phyloP scores from a whole-genome alignment of 2,888 invertebrate species.

The Hermaeophaga mercurialis region DNA sequence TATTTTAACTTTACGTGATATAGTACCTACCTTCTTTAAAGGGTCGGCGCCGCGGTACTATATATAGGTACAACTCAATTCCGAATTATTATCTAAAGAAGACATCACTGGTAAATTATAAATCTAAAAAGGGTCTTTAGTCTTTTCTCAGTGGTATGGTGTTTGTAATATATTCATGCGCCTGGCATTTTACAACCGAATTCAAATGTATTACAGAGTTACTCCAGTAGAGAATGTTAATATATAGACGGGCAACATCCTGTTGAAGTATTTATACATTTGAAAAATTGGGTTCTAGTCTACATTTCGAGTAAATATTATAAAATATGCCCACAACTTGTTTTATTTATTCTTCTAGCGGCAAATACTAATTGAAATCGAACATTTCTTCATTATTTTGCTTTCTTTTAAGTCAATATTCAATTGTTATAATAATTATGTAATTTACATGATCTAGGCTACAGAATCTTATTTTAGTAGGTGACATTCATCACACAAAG shows the following conservation, averaged over 20 bases:
- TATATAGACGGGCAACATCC: conserved; percentile 13
- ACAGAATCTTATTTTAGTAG: conserved; percentile 38
- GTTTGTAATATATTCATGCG: conserved; percentile 16
- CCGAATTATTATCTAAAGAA: conserved; percentile 30
- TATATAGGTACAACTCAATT: conserved; percentile 14
- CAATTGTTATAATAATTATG: conserved; percentile 7
- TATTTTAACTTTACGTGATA: conserved; percentile 35
- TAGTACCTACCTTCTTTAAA: conserved; percentile 27
- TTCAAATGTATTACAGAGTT: conserved; percentile 17
- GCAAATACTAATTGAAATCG: too few relatives aligned
- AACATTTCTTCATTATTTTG: too few relatives aligned
- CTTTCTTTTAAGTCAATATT: too few relatives aligned
- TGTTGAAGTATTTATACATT: conserved; percentile 20
- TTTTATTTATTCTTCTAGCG: too few relatives aligned
- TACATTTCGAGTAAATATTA: conserved; percentile 10
- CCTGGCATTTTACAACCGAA: conserved; percentile 17
- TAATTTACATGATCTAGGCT: conserved; percentile 33
- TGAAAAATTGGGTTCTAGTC: conserved; percentile 11
- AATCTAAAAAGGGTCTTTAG: conserved; percentile 19
- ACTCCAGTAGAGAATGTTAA: conserved; percentile 18
- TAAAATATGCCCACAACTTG: conserved; percentile 1
- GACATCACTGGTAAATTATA: conserved; percentile 33
- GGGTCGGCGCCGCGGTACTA: conserved; percentile 15
- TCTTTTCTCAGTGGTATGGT: conserved; percentile 15
- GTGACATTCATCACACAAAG: conserved; percentile 42